Evolutionary conservation across 1,140 invertebrate genomes (phyloP).

Genomic region (Magallana ariakensis): DNA sequence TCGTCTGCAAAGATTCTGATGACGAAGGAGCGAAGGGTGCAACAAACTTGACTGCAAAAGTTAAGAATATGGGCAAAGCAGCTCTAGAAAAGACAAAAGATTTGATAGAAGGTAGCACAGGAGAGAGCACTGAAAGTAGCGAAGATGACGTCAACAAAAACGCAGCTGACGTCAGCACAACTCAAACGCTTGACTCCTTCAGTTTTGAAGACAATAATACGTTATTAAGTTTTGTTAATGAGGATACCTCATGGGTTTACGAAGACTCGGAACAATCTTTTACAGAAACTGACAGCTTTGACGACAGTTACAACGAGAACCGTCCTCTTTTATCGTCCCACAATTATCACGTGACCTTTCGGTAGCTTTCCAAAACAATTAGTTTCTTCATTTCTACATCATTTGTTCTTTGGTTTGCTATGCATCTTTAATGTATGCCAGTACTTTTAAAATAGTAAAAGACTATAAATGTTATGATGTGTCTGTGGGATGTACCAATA

Average conservation of each 20-base stretch:
- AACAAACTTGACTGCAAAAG: neutral
- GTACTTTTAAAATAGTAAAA: too few species aligned
- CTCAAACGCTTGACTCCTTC: neutral
- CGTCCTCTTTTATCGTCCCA: neutral
- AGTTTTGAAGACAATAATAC: neutral
- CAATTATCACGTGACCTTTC: neutral
- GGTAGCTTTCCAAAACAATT: neutral
- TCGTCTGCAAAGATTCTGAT: conserved; percentile 19
- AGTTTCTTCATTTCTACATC: too few species aligned
- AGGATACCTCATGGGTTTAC: neutral
- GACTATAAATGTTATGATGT: too few species aligned
- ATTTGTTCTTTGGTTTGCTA: too few species aligned
- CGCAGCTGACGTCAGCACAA: neutral
- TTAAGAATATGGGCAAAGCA: neutral
- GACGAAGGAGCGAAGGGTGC: neutral
- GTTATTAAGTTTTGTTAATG: too few species aligned
- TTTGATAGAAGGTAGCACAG: neutral
- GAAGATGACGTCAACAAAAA: neutral
- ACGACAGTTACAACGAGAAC: neutral
- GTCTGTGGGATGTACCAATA: too few species aligned
- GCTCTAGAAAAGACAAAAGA: conserved; percentile 11
- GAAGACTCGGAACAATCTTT: neutral
- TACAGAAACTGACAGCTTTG: neutral
- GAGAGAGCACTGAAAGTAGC: neutral
- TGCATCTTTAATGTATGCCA: too few species aligned